Base-by-base conservation (phyloP, 2,888 invertebrate genomes). In the Laothoe populi region DNA sequence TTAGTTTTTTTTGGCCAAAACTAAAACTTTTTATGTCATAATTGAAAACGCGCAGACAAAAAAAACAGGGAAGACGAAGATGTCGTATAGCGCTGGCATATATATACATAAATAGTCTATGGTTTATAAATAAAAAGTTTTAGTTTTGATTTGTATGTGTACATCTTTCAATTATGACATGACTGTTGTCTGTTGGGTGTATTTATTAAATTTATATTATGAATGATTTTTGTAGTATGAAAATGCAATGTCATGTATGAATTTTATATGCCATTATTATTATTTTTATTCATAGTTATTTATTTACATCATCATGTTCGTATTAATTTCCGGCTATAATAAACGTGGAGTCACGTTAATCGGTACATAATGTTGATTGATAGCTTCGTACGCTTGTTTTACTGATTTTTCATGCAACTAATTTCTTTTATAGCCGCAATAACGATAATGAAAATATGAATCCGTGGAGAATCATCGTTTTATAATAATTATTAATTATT, bases 351-450 rank as follows among this genome's bases (percentile, higher is more conserved):
- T 67, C 74, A 73, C 79, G 75, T 81, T 86, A 86, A 88, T 86
- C 80, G 83, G 75, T 75, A 79, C 80, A 83, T 86, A 87, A 88
- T 86, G 71, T 86, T 88, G 87, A 88, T 88, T 83, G 87, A 88
- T 88, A 79, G 82, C 81, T 78, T 67, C 53, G 68, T 74, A 74
- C 77, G 70, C 66, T 76, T 77, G 74, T 77, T 82, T 84, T 82
- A 83, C 81, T 77, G 79, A 86, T 83, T 84, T 87, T 86, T 83
- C 82, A 83, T 81, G 78, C 72, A 74, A 79, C 77, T 69, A 78
- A 78, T 75, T 80, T 74, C 74, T 78, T 72, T 79, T 75, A 82
- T 81, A 70, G 71, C 63, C 69, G 74, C 76, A 77, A 82, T 85
- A 84, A 82, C 79, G 73, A 75, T 82, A 82, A 83, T 82, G 79